Evolutionary conservation across 92 coral and sea anemone genomes (phyloP).

Genomic region (Epizoanthus ramosus): DNA sequence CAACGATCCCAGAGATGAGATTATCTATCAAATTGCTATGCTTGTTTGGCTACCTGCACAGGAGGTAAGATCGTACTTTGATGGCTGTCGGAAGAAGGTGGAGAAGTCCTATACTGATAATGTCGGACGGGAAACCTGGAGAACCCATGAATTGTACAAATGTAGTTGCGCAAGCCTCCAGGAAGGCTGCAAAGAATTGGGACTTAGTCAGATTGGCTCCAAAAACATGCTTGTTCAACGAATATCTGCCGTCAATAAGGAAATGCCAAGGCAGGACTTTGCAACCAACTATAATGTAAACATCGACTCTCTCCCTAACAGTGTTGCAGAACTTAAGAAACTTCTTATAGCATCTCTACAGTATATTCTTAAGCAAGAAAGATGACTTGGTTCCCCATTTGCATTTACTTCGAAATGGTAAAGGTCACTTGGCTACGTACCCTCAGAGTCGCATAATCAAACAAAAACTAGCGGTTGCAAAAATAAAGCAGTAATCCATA

Average conservation of each 20-base stretch:
- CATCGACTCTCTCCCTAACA: slow-evolving; percentile 31
- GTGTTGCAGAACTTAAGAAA: slow-evolving; percentile 46
- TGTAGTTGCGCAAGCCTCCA: slow-evolving; percentile 35
- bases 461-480: neutral
- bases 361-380: slow-evolving; percentile 59
- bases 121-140: slow-evolving; percentile 59
- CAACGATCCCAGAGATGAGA: slow-evolving; percentile 50
- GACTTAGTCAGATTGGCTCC: slow-evolving; percentile 27
- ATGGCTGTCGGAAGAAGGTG: slow-evolving; percentile 39
- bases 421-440: neutral
- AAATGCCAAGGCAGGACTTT: slow-evolving; percentile 18
- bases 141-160: slow-evolving; percentile 52
- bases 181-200: slow-evolving; percentile 23
- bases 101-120: slow-evolving; percentile 53
- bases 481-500: no score
- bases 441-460: slow-evolving; percentile 9
- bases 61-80: slow-evolving; percentile 47
- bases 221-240: slow-evolving; percentile 53
- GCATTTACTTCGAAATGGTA: slow-evolving; percentile 1
- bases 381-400: slow-evolving; percentile 48
- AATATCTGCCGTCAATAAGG: slow-evolving; percentile 39
- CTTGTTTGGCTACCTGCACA: slow-evolving; percentile 52
- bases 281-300: slow-evolving; percentile 39
- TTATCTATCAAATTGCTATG: slow-evolving; percentile 18
- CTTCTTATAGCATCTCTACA: slow-evolving; percentile 54